Base-by-base conservation (phyloP, 2,797 vertebrate genomes). In the Crocodylus rhombifer region DNA sequence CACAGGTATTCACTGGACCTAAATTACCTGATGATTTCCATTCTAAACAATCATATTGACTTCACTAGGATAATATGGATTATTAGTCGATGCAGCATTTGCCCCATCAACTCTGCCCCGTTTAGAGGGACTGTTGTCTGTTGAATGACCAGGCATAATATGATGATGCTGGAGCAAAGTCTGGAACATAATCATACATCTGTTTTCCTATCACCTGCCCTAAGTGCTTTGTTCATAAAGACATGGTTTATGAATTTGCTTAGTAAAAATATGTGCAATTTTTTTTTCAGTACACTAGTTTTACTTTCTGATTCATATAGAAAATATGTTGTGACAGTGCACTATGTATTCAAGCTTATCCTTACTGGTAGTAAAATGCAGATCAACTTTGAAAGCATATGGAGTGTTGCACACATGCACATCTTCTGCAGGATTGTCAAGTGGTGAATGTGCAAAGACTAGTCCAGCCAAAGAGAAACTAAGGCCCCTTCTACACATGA, bases 281-380 rank as follows among this genome's bases (percentile, higher is more conserved):
- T 83, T 71, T 96, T 95, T 96, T 93, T 88, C 87, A 89, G 18
- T 55, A 88, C 69, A 90, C 90, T 5, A 4, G 88, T 62, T 96
- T 95, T 87, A 28, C 90, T 93, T 95, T 86, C 83, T 91, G 81
- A 93, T 94, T 93, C 60, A 4, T 84, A 92, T 1, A 88, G 90
- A 95, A 96, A 96, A 97, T 95, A 82, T 14, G 71, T 91, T 96
- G 69, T 95, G 96, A 96, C 95, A 96, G 92, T 88, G 91, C 90
- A 96, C 81, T 95, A 91, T 96, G 90, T 92, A 94, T 65, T 95
- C 88, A 92, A 93, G 93, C 91, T 96, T 97, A 95, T 94, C 94
- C 93, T 96, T 96, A 93, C 95, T 93, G 93, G 95, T 96, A 96
- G 94, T 95, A 96, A 96, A 97, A 93, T 91, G 77, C 69, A 95